Conservation (phyloP, 2,888 invertebrate genomes). For the Lathronympha strigana region DNA sequence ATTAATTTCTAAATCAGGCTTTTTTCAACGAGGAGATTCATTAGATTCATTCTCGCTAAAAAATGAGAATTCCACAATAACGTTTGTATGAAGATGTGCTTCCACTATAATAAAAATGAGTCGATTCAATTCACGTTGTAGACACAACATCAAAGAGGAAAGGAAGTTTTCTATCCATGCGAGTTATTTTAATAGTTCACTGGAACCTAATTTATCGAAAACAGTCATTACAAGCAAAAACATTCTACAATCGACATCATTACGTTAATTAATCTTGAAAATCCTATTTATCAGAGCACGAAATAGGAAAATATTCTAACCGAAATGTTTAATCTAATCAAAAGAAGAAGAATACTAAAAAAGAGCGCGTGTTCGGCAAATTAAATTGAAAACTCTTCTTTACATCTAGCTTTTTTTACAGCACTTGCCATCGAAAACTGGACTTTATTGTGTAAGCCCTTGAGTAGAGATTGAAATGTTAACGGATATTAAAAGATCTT, state of each 20-base stretch:
- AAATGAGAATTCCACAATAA: too few species aligned
- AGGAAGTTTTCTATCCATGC: too few species aligned
- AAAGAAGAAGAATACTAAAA: constrained; percentile 78
- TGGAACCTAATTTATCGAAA: too few species aligned
- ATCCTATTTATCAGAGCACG: not conserved
- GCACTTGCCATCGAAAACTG: constrained; percentile 39
- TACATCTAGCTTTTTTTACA: constrained; percentile 49
- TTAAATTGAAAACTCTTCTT: constrained; percentile 77
- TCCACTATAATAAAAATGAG: too few species aligned
- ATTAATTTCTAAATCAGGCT: too few species aligned
- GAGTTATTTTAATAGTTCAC: too few species aligned
- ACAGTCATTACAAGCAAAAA: not conserved
- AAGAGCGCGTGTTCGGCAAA: constrained; percentile 77
- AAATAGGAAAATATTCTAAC: constrained; percentile 58
- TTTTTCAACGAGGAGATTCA: too few species aligned
- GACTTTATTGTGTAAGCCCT: constrained; percentile 19
- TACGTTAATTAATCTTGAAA: constrained; percentile 4
- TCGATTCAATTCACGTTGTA: too few species aligned
- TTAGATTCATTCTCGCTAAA: too few species aligned
- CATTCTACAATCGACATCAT: not conserved
- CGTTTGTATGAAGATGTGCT: too few species aligned
- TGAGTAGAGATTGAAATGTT: constrained; percentile 46
- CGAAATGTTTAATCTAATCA: constrained; percentile 69
- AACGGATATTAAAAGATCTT: constrained; percentile 48
- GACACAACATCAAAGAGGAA: too few species aligned